Base-by-base conservation (phyloP, 2,113 vertebrate genomes). In the Aramus guarauna region DNA sequence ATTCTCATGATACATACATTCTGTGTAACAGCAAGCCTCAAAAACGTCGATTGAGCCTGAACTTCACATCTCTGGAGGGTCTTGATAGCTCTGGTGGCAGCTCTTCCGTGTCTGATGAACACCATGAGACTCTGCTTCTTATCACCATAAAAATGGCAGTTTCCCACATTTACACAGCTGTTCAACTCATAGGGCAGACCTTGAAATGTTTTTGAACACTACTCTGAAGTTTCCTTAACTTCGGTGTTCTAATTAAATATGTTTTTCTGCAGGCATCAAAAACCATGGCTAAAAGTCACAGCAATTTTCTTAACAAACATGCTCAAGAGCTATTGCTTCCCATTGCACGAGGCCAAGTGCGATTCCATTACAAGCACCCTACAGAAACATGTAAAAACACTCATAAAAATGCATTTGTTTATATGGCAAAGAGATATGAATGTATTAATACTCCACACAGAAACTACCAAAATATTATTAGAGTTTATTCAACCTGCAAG, bases 401-500 rank as follows among this genome's bases (percentile, higher is more conserved):
- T 71, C 74, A 94, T 95, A 94, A 98, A 97, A 97, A 92, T 73
- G 67, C 75, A 87, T 63, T 94, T 96, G 75, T 94, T 97, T 98
- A 94, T 53, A 89, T 32, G 96, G 95, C 79, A 94, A 94, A 93
- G 87, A 94, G 67, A 95, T 83, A 90, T 23, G 75, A 93, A 93
- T 68, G 59, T 96, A 97, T 96, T 91, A 90, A 95, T 90, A 94
- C 71, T 72, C 69, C 83, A 76, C 93, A 88, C 56, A 93, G 85
- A 96, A 96, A 95, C 95, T 90, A 95, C 32, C 72, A 92, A 67
- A 94, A 92, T 91, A 94, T 96, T 98, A 95, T 97, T 96, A 96
- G 91, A 97, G 90, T 97, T 97, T 93, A 95, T 91, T 97, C 96
- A 97, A 97, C 95, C 90, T 96, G 89, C 47, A 97, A 97, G 88